Conservation (phyloP, 2,888 invertebrate species). For the Serrognathus titanus region DNA sequence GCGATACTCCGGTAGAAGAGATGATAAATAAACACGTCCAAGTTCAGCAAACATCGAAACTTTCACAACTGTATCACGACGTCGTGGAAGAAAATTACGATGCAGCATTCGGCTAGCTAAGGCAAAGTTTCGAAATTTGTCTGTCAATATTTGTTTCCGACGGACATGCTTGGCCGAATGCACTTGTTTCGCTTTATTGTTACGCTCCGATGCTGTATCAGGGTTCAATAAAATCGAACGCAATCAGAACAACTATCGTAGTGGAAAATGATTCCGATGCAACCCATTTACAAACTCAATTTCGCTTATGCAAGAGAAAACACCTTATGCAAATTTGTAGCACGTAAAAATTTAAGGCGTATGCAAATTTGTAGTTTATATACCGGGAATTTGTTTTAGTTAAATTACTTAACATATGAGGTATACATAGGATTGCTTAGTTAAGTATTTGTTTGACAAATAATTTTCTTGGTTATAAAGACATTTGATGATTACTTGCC, state of each 20-base stretch:
- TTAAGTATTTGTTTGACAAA: too few species aligned
- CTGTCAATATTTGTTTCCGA: not conserved
- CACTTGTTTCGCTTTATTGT: slow-evolving; percentile 7
- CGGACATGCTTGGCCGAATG: slow-evolving; percentile 1
- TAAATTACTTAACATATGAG: too few species aligned
- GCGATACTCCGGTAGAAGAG: not conserved
- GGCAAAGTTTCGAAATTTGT: not conserved
- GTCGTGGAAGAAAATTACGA: not conserved
- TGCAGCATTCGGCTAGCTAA: not conserved
- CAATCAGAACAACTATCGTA: slow-evolving; percentile 3
- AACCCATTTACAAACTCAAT: too few species aligned
- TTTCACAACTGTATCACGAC: slow-evolving; percentile 7
- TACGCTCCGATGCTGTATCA: slow-evolving; percentile 1
- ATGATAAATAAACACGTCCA: slow-evolving; percentile 3
- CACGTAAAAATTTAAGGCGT: too few species aligned
- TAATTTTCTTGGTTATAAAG: too few species aligned
- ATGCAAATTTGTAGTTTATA: too few species aligned
- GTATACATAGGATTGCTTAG: too few species aligned
- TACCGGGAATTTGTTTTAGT: too few species aligned
- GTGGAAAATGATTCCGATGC: not conserved
- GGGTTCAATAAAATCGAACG: not conserved
- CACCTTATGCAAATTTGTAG: too few species aligned
- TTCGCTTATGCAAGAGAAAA: too few species aligned
- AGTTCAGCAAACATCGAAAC: slow-evolving; percentile 3
- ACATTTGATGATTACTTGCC: too few species aligned